Evolutionary conservation across 2,797 vertebrate genomes (phyloP).

Genomic region (Apodemus agrarius): DNA sequence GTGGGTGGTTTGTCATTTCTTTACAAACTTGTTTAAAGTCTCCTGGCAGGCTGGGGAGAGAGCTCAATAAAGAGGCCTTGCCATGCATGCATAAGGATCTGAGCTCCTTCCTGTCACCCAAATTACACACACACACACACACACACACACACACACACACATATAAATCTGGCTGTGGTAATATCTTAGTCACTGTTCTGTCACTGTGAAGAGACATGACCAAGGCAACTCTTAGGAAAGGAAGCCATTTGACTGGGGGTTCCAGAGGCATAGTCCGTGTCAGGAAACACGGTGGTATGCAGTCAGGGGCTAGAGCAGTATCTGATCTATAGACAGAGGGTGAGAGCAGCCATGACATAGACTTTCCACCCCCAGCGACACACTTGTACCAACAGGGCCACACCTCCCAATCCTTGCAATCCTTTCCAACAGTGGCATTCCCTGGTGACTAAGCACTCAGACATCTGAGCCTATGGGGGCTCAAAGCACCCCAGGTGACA

Average conservation of each 20-base stretch:
- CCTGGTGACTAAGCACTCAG: background rate
- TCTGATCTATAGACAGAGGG: background rate
- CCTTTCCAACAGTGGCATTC: background rate
- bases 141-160: no score
- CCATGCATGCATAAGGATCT: no score
- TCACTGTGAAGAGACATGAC: background rate
- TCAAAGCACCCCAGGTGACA: background rate
- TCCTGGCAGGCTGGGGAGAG: background rate
- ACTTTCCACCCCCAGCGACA: background rate
- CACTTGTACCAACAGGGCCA: background rate
- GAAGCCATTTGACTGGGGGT: background rate
- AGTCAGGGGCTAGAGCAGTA: background rate
- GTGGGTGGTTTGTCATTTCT: background rate
- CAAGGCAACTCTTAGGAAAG: background rate
- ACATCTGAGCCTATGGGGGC: background rate
- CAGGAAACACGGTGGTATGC: background rate
- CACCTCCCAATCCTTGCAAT: background rate
- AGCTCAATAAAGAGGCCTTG: background rate
- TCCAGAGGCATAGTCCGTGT: background rate
- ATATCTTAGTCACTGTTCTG: background rate
- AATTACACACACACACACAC: background rate
- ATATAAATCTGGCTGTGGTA: background rate
- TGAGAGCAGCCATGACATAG: no score
- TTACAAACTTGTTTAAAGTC: background rate
- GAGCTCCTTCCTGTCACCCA: background rate